Conservation (phyloP, 2,113 vertebrate species). For the Serilophus lunatus region DNA sequence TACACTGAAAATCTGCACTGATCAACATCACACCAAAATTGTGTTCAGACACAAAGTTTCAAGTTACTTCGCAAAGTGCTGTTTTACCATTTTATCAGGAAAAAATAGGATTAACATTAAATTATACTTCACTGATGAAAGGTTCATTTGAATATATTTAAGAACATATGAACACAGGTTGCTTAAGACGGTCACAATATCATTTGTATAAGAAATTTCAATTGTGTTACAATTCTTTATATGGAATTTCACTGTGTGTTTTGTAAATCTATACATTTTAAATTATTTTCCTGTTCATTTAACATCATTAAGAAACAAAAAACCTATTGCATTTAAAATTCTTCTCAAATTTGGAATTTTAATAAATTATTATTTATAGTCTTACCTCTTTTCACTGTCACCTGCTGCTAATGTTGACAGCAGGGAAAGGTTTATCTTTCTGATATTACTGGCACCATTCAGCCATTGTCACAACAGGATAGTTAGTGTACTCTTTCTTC, state of each 20-base stretch:
- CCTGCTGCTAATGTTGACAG: not conserved
- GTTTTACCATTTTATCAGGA: not conserved
- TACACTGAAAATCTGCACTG: not conserved
- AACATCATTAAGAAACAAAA: not conserved
- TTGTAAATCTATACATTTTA: not conserved
- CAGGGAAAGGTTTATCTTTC: not conserved
- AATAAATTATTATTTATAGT: not conserved
- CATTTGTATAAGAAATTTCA: not conserved
- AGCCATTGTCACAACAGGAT: not conserved
- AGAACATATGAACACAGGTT: not conserved
- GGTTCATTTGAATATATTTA: not conserved
- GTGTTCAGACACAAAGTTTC: not conserved
- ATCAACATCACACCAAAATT: not conserved
- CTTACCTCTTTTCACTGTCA: conserved; percentile 23
- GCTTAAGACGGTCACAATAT: not conserved
- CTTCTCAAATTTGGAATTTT: not conserved
- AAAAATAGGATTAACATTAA: not conserved
- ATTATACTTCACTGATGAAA: not conserved
- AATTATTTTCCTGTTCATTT: not conserved
- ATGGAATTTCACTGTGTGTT: not conserved
- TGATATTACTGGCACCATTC: not conserved
- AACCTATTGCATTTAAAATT: not conserved
- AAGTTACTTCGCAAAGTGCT: not conserved
- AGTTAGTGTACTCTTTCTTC: not conserved
- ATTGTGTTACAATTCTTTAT: not conserved